Base-by-base conservation (phyloP, 2,797 vertebrate species). In the Danio tinwini region DNA sequence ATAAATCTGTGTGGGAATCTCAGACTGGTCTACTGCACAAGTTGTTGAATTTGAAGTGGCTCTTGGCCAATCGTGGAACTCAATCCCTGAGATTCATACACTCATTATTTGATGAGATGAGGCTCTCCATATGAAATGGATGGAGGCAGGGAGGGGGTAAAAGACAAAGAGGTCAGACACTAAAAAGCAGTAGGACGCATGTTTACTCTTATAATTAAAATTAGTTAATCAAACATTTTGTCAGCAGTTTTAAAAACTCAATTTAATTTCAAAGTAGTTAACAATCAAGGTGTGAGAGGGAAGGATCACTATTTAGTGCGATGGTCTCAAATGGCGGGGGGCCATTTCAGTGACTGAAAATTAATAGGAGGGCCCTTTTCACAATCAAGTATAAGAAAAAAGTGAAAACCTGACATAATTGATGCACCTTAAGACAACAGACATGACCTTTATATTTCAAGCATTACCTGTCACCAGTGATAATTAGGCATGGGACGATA, bases 1-100 rank as follows among this genome's bases (percentile, higher is more conserved):
- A 40, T 71, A 71, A 71, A 50, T 68, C 64, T 47, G 63, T 17
- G n/a, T 50, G 16, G 29, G 69, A 71, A 55, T 55, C 68, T 55
- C 37, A 44, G 5, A 39, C 37, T 55, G 6, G 19, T 71, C 11
- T 71, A 13, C 50, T 19, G n/a, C 39, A 42, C 16, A 53, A 17
- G 9, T 29, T 29, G 29, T 29, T 29, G 29, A 29, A 56, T 7
- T 37, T 71, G n/a, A 71, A 55, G 50, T 71, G 50, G 52, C 50
- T 55, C 68, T 71, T 6, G 55, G 50, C n/a, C 50, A 12, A 6
- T n/a, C 10, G 49, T 56, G 16, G 9, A 50, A 47, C 8, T 40
- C 45, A 4, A 45, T 42, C 16, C 7, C 29, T 64, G 39, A 75
- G 61, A 64, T 42, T 63, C 12, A 61, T 59, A 75, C 13, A 42